Evolutionary conservation across 2,888 invertebrate species (phyloP), one percentile per base, ranked within the genome.

Genomic region (Pseudococcus viburni): DNA sequence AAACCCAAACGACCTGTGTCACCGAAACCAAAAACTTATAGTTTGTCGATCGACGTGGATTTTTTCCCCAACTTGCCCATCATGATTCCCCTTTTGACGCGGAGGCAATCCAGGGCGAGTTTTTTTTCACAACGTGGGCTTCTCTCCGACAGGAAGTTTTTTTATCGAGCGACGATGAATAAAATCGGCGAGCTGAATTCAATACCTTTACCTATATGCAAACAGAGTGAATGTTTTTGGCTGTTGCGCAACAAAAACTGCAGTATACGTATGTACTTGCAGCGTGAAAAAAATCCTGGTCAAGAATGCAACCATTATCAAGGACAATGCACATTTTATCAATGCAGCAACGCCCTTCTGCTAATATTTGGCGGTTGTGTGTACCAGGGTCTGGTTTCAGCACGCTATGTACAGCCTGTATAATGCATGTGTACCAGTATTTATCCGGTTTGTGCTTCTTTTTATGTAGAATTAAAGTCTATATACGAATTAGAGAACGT

Each of bases 261-360:
- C 64, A 64, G 9, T 51, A 15, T n/a, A 55, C 48, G 12, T 15
- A 51, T 51, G n/a, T 64, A 64, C 59, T 68, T 68, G 26, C 46
- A 19, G 19, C 80, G 19, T 42, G 42, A 8, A 5, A 80, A 42
- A 42, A 77, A 77, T n/a, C 6, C 33, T 33, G 19, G 46, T 83
- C 80, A 83, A 83, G 80, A 83, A 83, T 83, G 80, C 80, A 83
- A 46, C 80, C 80, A 83, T 83, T 83, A 83, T 83, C 80, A 83
- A 83, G 80, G 80, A 83, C 80, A 83, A 83, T 46, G 80, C 80
- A 46, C 19, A 83, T 83, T 83, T 42, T 17, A 39, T 77, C 46
- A 33, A 83, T 46, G 80, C 80, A 83, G 19, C 80, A 19, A 83
- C 80, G 80, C 80, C 46, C 46, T 83, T 83, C 77, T 59, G n/a